These are phyloP conservation scores for Hippocampus barbouri DNA, from an alignment of 2,113 vertebrate species.

Conservation along the genomic window DNA sequence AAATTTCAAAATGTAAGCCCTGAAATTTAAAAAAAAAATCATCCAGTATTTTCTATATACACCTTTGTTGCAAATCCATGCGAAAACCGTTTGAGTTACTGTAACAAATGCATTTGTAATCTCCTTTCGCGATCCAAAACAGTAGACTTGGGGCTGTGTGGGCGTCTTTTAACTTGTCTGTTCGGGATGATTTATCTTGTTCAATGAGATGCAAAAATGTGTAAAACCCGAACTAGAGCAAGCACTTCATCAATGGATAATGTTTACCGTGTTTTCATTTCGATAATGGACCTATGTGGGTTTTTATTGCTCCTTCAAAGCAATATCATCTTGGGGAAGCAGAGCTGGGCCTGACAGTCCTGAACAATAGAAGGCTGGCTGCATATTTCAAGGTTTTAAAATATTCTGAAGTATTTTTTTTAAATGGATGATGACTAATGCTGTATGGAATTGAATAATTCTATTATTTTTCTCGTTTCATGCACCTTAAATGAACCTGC, in stretches of 20 bases:
- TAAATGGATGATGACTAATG: neutral
- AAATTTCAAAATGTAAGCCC: neutral
- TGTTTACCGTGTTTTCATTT: slow-evolving; percentile 69
- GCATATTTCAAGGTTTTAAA: neutral
- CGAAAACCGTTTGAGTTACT: neutral
- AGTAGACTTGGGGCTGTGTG: neutral
- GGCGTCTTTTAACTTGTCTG: neutral
- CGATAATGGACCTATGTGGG: slow-evolving; percentile 62
- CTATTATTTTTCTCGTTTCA: no score
- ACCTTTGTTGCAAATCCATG: neutral
- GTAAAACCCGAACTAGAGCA: slow-evolving; percentile 34
- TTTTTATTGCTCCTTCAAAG: slow-evolving; percentile 59
- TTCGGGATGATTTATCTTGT: slow-evolving; percentile 28
- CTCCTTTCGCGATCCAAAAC: neutral
- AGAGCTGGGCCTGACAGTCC: neutral
- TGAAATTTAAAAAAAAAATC: neutral
- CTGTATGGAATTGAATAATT: no score
- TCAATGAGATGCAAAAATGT: slow-evolving; percentile 24
- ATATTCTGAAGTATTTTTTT: neutral
- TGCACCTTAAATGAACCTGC: no score
- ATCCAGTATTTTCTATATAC: neutral
- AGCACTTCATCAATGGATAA: slow-evolving; percentile 55
- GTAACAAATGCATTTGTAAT: no score
- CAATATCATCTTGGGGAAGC: slow-evolving; percentile 54
- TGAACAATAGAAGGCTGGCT: neutral